These are phyloP conservation scores for Carettochelys insculpta DNA, from an alignment of 2,113 vertebrate species.

Conservation along the genomic window DNA sequence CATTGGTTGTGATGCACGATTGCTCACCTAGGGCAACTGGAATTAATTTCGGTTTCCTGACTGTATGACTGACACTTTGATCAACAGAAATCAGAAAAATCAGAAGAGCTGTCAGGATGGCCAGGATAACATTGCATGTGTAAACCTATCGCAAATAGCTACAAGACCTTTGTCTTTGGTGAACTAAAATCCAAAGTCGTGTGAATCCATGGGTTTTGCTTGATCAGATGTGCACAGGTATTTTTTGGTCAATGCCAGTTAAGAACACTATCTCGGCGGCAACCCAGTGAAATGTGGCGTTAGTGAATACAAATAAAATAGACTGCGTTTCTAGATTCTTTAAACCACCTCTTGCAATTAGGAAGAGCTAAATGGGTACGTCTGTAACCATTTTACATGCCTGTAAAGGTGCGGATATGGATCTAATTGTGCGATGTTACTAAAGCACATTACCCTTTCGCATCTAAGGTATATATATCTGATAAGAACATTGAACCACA, in stretches of 20 bases:
- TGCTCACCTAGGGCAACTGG: slow-evolving; percentile 36
- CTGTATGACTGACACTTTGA: slow-evolving; percentile 62
- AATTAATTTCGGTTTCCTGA: slow-evolving; percentile 61
- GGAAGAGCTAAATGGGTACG: slow-evolving; percentile 8
- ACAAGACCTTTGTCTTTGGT: slow-evolving; percentile 10
- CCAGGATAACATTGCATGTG: slow-evolving; percentile 41
- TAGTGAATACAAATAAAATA: background rate
- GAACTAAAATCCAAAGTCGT: background rate
- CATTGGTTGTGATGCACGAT: slow-evolving; percentile 48
- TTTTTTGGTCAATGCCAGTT: slow-evolving; percentile 3
- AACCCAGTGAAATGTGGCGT: slow-evolving; percentile 23
- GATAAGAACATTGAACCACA: slow-evolving; percentile 23
- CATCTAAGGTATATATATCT: slow-evolving; percentile 29
- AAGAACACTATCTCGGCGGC: background rate
- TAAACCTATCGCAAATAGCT: slow-evolving; percentile 16
- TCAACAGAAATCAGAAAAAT: slow-evolving; percentile 61
- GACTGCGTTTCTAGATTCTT: background rate
- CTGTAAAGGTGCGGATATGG: background rate
- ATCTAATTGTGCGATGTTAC: background rate
- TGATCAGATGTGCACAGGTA: background rate
- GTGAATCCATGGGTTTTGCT: background rate
- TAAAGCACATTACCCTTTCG: slow-evolving; percentile 41
- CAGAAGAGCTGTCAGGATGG: slow-evolving; percentile 39
- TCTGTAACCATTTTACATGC: slow-evolving; percentile 19
- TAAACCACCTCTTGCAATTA: background rate